Percentiles rank a stretch among this genome's conserved stretches.
Evolutionary conservation across 1,140 invertebrate genomes (phyloP).

Genomic region (Contarinia nasturtii): DNA sequence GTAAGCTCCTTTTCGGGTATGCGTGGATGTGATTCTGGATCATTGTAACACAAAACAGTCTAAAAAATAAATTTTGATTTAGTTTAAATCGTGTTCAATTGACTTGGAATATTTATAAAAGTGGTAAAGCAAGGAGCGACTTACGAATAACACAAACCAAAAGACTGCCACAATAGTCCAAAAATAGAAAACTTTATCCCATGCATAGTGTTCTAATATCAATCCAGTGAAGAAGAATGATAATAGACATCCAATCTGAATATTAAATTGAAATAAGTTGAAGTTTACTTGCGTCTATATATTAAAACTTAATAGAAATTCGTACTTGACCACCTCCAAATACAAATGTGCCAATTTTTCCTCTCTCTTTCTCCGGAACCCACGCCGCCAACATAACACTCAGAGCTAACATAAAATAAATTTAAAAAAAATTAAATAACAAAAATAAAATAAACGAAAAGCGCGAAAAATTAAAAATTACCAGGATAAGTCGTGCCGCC

Average conservation of each 20-base stretch:
- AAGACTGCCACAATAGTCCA: conserved; percentile 55
- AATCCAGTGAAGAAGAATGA: conserved; percentile 52
- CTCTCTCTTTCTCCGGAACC: conserved; percentile 51
- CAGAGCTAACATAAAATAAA: conserved; percentile 44
- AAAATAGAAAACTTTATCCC: conserved; percentile 67
- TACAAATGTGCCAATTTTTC: conserved; percentile 50
- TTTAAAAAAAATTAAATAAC: too few species aligned
- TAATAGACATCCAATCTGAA: conserved; percentile 45
- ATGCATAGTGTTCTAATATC: conserved; percentile 41
- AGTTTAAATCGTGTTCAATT: neutral
- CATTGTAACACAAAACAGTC: conserved; percentile 48
- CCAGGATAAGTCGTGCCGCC: too few species aligned
- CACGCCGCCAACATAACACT: conserved; percentile 53
- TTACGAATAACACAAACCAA: conserved; percentile 54
- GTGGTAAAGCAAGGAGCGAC: too few species aligned
- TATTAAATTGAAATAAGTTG: neutral
- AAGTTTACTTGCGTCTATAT: neutral
- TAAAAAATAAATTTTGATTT: conserved; percentile 15
- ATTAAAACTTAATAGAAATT: neutral
- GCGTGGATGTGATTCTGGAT: conserved; percentile 61
- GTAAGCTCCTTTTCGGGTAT: conserved; percentile 61
- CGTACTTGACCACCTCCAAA: conserved; percentile 42
- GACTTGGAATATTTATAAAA: too few species aligned
- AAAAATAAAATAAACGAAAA: too few species aligned
- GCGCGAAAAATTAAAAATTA: too few species aligned